Evolutionary conservation across 1,140 invertebrate species (phyloP).

Genomic region (Cherax destructor): DNA sequence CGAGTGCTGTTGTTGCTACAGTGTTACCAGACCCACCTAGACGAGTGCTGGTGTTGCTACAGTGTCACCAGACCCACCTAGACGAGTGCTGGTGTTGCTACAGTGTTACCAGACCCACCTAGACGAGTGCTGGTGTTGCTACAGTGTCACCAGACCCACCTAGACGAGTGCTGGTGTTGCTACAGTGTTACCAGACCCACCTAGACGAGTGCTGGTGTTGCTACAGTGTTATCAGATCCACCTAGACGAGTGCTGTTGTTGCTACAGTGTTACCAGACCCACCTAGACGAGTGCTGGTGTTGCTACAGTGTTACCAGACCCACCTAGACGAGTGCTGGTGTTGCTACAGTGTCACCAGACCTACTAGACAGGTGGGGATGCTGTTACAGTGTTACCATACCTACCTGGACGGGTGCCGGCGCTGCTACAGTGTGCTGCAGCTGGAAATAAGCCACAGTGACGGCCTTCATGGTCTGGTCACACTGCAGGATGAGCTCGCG

Average conservation of each 20-base stretch:
- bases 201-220: no score
- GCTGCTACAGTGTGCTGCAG: slow-evolving; percentile 77
- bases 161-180: background rate
- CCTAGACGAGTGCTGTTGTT: background rate
- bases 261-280: background rate
- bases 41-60: no score
- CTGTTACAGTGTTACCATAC: no score
- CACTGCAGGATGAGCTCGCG: slow-evolving; percentile 78
- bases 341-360: background rate
- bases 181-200: background rate
- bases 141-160: background rate
- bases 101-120: no score
- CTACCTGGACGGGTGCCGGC: slow-evolving; percentile 74
- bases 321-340: no score
- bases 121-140: no score
- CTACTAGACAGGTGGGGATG: background rate
- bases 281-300: slow-evolving; percentile 70
- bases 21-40: background rate
- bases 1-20: background rate
- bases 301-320: slow-evolving; percentile 72
- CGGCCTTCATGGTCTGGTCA: slow-evolving; percentile 79
- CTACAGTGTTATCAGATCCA: background rate
- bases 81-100: background rate
- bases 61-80: background rate
- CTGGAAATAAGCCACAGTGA: slow-evolving; percentile 79